Conservation (phyloP, 2,113 vertebrate genomes). For the Phalacrocorax pelagicus region DNA sequence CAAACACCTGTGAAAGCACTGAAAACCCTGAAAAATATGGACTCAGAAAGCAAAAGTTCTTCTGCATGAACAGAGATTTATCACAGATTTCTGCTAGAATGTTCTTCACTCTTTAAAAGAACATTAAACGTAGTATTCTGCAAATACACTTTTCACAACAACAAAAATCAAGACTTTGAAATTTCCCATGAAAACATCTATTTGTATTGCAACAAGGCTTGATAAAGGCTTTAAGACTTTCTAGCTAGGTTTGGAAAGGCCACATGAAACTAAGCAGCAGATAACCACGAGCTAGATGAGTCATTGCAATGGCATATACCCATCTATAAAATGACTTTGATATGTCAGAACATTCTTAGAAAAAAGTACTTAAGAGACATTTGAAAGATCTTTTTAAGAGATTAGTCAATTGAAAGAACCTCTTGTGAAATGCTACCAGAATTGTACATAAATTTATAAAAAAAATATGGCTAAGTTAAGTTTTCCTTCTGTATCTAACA, state of each 20-base stretch:
- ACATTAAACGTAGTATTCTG: not conserved
- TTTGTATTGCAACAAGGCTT: not conserved
- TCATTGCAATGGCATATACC: not conserved
- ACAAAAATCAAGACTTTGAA: not conserved
- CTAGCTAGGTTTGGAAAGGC: not conserved
- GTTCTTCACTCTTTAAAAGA: not conserved
- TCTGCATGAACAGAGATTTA: not conserved
- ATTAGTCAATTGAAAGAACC: not conserved
- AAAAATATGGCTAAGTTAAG: not conserved
- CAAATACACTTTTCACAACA: not conserved
- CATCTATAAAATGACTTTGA: not conserved
- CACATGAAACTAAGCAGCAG: not conserved
- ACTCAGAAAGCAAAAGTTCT: not conserved
- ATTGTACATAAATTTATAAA: not conserved
- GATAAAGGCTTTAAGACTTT: not conserved
- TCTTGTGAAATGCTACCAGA: not conserved
- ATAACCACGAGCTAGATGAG: not conserved
- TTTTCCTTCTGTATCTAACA: not conserved
- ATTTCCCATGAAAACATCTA: not conserved
- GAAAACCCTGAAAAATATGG: not conserved
- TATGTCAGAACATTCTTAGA: not conserved
- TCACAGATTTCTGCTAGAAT: not conserved
- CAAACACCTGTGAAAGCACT: constrained; percentile 64
- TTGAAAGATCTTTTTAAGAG: not conserved
- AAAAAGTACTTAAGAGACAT: not conserved